Conservation (phyloP, 2,113 vertebrate genomes). For the Pelodiscus sinensis region DNA sequence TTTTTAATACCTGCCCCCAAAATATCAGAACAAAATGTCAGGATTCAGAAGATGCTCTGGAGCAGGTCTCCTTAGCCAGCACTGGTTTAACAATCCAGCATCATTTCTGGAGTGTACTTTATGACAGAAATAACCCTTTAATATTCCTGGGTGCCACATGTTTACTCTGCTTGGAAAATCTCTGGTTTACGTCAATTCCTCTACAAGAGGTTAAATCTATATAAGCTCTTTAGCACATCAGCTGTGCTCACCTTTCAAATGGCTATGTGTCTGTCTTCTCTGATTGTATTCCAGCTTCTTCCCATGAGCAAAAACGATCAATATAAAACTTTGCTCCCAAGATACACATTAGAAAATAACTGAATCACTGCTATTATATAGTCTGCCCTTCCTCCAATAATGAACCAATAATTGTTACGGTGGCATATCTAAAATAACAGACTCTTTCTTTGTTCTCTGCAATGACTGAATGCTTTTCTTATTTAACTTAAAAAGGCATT, state of each 20-base stretch:
- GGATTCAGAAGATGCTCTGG: not conserved
- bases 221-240: conserved; percentile 17
- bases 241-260: conserved; percentile 1
- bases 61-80: not conserved
- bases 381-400: conserved; percentile 35
- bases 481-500: conserved; percentile 73
- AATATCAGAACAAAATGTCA: not conserved
- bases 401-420: conserved; percentile 59
- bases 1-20: not conserved
- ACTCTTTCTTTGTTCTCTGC: conserved; percentile 68
- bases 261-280: not conserved
- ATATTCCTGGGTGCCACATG: conserved; percentile 18
- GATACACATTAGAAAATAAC: conserved; percentile 35
- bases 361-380: not conserved
- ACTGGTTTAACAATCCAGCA: conserved; percentile 17
- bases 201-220: conserved; percentile 40
- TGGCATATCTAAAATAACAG: conserved; percentile 56
- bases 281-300: conserved; percentile 26
- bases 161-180: conserved; percentile 20
- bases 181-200: conserved; percentile 15
- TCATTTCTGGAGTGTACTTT: conserved; percentile 26
- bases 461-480: conserved; percentile 75
- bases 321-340: conserved; percentile 45
- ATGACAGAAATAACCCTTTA: conserved; percentile 61
- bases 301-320: conserved; percentile 28